Evolutionary conservation across 2,888 invertebrate genomes (phyloP).

Genomic region (Sclerodermus sp.): DNA sequence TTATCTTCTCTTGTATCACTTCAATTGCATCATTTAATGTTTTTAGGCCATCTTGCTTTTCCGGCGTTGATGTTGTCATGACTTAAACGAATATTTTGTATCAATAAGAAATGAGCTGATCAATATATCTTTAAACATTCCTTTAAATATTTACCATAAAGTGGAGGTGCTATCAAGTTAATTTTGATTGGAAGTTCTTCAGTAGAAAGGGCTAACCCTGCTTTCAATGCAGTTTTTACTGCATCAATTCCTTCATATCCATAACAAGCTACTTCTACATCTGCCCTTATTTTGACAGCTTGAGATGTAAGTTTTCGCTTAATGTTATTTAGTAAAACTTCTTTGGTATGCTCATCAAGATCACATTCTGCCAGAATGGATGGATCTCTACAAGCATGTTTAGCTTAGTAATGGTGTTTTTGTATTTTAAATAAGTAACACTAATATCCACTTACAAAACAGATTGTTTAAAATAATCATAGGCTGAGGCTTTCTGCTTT

Average conservation of each 20-base stretch:
- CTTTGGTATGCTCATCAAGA: constrained; percentile 88
- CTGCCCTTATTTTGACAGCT: constrained; percentile 92
- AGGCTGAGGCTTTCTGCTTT: constrained; percentile 91
- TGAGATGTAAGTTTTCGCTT: constrained; percentile 95
- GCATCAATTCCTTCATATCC: constrained; percentile 99
- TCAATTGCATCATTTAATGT: constrained; percentile 88
- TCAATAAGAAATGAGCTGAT: neutral
- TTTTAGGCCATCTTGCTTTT: constrained; percentile 90
- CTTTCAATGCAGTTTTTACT: constrained; percentile 87
- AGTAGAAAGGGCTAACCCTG: constrained; percentile 88
- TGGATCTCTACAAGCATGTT: constrained; percentile 72
- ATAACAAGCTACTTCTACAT: constrained; percentile 92
- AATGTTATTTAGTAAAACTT: constrained; percentile 90
- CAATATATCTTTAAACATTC: neutral
- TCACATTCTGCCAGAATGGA: constrained; percentile 94
- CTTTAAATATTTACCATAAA: constrained; percentile 73
- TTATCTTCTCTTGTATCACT: constrained; percentile 82
- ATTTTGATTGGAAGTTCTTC: constrained; percentile 96
- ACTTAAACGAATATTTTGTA: constrained; percentile 61
- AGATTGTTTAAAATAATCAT: constrained; percentile 98
- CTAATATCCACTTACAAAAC: constrained; percentile 73
- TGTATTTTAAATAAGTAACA: neutral
- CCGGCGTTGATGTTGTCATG: constrained; percentile 97
- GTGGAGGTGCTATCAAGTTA: constrained; percentile 96
- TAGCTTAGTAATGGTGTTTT: neutral